phyloP scores from a whole-genome alignment of 1,140 invertebrate genomes.

The Drosophila mauritiana region DNA sequence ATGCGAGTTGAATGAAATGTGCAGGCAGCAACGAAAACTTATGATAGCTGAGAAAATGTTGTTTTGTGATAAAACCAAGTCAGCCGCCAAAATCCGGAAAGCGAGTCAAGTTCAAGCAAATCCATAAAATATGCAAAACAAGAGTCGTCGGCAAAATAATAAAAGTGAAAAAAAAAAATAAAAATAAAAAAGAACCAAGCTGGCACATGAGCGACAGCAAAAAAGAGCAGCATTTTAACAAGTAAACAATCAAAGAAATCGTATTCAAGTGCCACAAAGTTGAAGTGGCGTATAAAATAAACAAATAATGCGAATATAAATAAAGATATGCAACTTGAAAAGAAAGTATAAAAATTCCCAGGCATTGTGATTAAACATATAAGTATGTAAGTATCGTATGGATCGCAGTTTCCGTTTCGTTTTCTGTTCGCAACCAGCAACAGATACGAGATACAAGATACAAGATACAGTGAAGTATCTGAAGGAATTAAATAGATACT shows the following conservation, averaged over 20 bases:
- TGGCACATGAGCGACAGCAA: conserved; percentile 28
- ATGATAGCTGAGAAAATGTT: background rate
- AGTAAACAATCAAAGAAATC: conserved; percentile 27
- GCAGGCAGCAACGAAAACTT: background rate
- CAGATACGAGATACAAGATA: background rate
- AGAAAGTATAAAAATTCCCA: conserved; percentile 9
- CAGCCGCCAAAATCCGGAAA: background rate
- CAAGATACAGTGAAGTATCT: background rate
- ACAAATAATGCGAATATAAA: conserved; percentile 15
- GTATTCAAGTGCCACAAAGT: conserved; percentile 33
- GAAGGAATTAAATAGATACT: conserved; percentile 6
- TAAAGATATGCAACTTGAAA: conserved; percentile 14
- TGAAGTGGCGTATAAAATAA: conserved; percentile 19
- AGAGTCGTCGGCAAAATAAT: background rate
- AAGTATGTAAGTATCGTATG: conserved; percentile 4
- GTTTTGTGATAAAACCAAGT: conserved; percentile 15
- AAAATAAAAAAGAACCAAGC: conserved; percentile 3
- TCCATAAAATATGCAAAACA: conserved; percentile 22
- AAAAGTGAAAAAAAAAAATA: background rate
- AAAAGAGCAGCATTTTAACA: conserved; percentile 23
- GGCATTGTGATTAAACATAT: conserved; percentile 11
- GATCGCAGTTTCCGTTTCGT: conserved; percentile 13
- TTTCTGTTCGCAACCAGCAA: conserved; percentile 5
- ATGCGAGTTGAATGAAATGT: conserved; percentile 1
- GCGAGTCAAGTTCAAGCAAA: conserved; percentile 12